These are phyloP conservation scores for Polietes domitor DNA, from an alignment of 2,888 invertebrate species.

Conservation along the genomic window DNA sequence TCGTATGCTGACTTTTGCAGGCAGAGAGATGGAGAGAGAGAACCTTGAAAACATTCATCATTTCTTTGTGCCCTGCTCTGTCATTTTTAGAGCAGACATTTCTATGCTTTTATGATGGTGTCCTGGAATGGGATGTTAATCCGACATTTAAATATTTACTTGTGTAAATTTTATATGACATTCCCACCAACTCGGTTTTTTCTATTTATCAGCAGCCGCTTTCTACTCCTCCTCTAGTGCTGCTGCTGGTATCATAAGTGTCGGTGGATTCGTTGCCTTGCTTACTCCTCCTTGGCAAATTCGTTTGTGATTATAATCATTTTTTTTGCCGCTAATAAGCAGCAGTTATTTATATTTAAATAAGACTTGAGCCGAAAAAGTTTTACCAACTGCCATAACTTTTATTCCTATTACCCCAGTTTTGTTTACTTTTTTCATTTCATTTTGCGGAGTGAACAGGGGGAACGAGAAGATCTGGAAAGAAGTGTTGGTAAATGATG, in stretches of 20 bases:
- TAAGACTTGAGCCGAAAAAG: constrained; percentile 53
- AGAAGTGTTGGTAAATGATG: too few species aligned
- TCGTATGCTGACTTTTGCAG: neutral
- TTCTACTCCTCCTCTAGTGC: neutral
- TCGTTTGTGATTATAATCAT: constrained; percentile 57
- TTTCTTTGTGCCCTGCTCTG: neutral
- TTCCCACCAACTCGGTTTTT: constrained; percentile 66
- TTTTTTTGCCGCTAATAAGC: constrained; percentile 55
- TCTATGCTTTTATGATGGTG: too few species aligned
- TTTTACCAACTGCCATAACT: constrained; percentile 9
- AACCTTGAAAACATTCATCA: too few species aligned
- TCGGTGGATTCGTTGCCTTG: constrained; percentile 50
- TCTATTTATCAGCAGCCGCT: constrained; percentile 9
- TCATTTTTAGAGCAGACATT: constrained; percentile 49
- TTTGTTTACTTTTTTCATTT: neutral
- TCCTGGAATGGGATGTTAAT: constrained; percentile 69
- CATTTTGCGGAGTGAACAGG: too few species aligned
- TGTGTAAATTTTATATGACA: constrained; percentile 76
- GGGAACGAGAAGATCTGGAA: neutral
- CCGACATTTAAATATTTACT: constrained; percentile 79
- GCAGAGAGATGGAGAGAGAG: too few species aligned
- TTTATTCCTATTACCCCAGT: neutral
- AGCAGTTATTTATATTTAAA: constrained; percentile 52
- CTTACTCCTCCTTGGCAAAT: constrained; percentile 46
- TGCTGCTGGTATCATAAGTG: neutral